Conservation (phyloP, 1,140 invertebrate species). For the Microvelia longipes region DNA sequence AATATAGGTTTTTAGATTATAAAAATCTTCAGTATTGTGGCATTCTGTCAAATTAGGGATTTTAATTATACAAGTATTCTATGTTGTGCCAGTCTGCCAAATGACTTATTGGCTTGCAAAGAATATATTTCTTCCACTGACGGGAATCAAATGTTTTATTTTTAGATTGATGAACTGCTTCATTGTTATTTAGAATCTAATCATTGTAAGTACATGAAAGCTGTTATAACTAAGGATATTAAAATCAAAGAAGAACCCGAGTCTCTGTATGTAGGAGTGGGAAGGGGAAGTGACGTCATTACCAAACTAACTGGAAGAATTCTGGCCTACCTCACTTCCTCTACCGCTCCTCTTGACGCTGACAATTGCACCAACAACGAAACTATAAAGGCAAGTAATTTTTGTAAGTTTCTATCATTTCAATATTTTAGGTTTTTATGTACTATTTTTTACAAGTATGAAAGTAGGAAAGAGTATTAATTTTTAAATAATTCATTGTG, state of each 20-base stretch:
- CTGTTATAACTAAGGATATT: conserved; percentile 26
- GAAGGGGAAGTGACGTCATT: conserved; percentile 28
- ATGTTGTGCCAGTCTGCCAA: too few species aligned
- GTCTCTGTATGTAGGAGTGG: conserved; percentile 43
- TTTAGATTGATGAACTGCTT: conserved; percentile 51
- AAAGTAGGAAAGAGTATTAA: too few species aligned
- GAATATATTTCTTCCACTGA: too few species aligned
- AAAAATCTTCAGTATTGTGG: too few species aligned
- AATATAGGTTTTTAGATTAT: too few species aligned
- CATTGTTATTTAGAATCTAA: conserved; percentile 59
- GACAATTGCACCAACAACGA: conserved; percentile 5
- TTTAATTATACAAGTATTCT: too few species aligned
- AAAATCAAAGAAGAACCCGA: conserved; percentile 19
- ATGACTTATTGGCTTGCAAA: too few species aligned
- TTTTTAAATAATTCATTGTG: too few species aligned
- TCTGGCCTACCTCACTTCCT: conserved; percentile 11
- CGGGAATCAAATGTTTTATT: too few species aligned
- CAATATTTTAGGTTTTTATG: conserved; percentile 20
- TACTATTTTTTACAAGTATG: neutral
- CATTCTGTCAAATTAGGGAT: too few species aligned
- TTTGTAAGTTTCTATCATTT: neutral
- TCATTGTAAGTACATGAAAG: conserved; percentile 50
- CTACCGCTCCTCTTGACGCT: neutral
- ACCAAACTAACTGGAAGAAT: conserved; percentile 35
- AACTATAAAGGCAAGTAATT: conserved; percentile 3